Evolutionary conservation across 2,888 invertebrate genomes (phyloP), one percentile per base, ranked within the genome.

Genomic region (Nasonovia ribisnigri): DNA sequence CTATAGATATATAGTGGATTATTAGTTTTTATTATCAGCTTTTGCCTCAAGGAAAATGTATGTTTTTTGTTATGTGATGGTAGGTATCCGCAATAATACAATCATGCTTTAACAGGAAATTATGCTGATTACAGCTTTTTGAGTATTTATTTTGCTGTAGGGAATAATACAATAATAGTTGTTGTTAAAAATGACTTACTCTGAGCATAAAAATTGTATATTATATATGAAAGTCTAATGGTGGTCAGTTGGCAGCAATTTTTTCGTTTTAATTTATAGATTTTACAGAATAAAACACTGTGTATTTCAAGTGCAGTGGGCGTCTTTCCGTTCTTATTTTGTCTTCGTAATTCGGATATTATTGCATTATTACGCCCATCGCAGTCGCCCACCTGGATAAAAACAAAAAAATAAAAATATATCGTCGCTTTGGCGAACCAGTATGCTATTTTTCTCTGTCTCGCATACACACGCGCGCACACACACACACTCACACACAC

Each of bases 371-470:
- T 93, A 93, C 93, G 93, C 93, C 93, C 93, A 93, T 90, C 57
- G 26, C 29, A 51, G 1, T 93, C 93, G 93, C 93, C 93, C 93
- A 93, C 93, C 60, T 90, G 84, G 93, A 93, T 90, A 86, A 90
- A 93, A 90, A 92, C 26, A 36, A 86, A n/a, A 92, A 20, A 92
- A 20, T 43, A 91, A 42, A 90, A 46, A 84, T 90, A 94, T 93
- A 92, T 89, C 10, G n/a, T 92, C 20, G 92, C 89, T 90, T 90
- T 94, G 94, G 94, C 92, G 94, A 95, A 95, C 94, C 94, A 94
- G 92, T 93, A 90, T 94, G 48, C 48, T 48, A 29, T 87, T 87
- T 92, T 86, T 57, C 89, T 90, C 54, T 48, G 20, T 90, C 13
- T 51, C 26, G 4, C 3, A 77, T 16, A 46, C 48, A 51, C 48